These are phyloP conservation scores for Nephrotoma guestfalica DNA, from an alignment of 2,888 invertebrate species.

Conservation along the genomic window DNA sequence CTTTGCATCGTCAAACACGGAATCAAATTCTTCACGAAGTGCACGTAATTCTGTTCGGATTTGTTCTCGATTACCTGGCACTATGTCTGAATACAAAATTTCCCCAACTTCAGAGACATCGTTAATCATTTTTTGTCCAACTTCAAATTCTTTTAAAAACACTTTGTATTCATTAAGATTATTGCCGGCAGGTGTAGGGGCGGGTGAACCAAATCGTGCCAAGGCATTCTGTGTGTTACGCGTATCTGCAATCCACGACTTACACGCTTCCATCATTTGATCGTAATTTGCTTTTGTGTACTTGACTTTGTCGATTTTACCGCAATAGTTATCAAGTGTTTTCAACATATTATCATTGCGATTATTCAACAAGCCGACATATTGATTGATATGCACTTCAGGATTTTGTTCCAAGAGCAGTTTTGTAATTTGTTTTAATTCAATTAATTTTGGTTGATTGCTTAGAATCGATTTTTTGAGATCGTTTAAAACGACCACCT, in stretches of 20 bases:
- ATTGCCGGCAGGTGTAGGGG: slow-evolving; percentile 56
- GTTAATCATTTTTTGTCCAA: slow-evolving; percentile 63
- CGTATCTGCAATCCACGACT: slow-evolving; percentile 63
- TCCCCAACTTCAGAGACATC: slow-evolving; percentile 78
- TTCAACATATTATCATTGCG: slow-evolving; percentile 62
- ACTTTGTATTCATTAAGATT: slow-evolving; percentile 60
- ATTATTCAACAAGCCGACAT: slow-evolving; percentile 59
- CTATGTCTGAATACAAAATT: slow-evolving; percentile 70
- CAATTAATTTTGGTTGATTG: slow-evolving; percentile 49
- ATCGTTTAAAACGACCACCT: slow-evolving; percentile 48
- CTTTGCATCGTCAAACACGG: slow-evolving; percentile 70
- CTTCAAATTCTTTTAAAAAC: slow-evolving; percentile 45
- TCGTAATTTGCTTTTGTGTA: slow-evolving; percentile 50
- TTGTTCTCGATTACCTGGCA: slow-evolving; percentile 72
- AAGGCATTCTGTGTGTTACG: slow-evolving; percentile 59
- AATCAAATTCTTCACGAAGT: slow-evolving; percentile 69
- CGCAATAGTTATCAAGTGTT: slow-evolving; percentile 52
- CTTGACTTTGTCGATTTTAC: slow-evolving; percentile 56
- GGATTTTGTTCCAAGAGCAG: slow-evolving; percentile 61
- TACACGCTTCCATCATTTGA: slow-evolving; percentile 54
- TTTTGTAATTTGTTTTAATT: slow-evolving; percentile 52
- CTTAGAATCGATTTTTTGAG: slow-evolving; percentile 48
- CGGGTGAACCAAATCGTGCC: slow-evolving; percentile 56
- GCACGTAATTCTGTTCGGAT: slow-evolving; percentile 69
- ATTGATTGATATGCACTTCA: slow-evolving; percentile 69